phyloP scores from a whole-genome alignment of 1,140 invertebrate genomes.

The Zaprionus africanus region DNA sequence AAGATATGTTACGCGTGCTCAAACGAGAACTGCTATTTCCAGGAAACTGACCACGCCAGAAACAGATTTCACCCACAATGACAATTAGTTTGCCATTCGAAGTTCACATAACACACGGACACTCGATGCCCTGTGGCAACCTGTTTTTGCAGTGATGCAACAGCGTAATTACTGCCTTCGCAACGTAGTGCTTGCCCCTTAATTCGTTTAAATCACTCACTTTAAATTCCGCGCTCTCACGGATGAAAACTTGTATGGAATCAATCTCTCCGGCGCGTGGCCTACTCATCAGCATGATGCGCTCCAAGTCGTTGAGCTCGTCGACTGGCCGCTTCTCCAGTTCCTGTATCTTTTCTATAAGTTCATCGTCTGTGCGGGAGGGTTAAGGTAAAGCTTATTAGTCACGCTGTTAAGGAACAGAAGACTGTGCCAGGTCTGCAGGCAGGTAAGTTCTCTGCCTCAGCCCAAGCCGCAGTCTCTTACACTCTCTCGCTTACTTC shows the following conservation, averaged over 20 bases:
- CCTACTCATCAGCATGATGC: conserved; percentile 95
- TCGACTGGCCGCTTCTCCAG: conserved; percentile 88
- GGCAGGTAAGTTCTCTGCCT: background rate
- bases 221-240: conserved; percentile 99
- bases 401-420: background rate
- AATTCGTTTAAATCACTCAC: conserved; percentile 86
- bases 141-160: conserved; percentile 5
- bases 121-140: conserved; percentile 6
- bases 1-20: conserved; percentile 27
- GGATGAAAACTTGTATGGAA: conserved; percentile 94
- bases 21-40: conserved; percentile 4
- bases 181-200: background rate
- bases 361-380: conserved; percentile 71
- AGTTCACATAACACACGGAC: conserved; percentile 22
- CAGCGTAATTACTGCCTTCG: conserved; percentile 1
- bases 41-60: background rate
- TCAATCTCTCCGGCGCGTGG: conserved; percentile 94
- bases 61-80: background rate
- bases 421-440: conserved; percentile 7
- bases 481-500: background rate
- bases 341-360: conserved; percentile 79
- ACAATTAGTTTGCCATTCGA: conserved; percentile 68
- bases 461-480: background rate
- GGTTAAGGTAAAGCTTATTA: conserved; percentile 18
- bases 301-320: conserved; percentile 91